phyloP scores from a whole-genome alignment of 2,888 invertebrate species.

The Leuctra nigra region DNA sequence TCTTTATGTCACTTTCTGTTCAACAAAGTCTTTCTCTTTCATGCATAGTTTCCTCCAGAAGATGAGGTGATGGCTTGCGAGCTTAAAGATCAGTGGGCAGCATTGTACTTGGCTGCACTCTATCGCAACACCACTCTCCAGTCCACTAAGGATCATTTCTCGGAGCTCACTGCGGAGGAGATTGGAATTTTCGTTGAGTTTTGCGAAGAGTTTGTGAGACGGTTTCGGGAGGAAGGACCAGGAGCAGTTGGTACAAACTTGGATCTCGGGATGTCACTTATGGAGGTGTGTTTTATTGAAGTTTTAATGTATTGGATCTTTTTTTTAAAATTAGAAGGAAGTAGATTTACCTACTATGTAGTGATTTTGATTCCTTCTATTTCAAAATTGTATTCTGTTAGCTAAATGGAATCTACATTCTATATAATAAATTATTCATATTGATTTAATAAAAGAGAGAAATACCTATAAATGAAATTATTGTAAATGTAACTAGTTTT shows the following conservation, averaged over 20 bases:
- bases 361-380: too few relatives aligned
- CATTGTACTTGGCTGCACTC: conserved; percentile 58
- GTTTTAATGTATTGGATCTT: too few relatives aligned
- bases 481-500: too few relatives aligned
- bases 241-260: conserved; percentile 71
- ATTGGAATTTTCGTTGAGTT: conserved; percentile 58
- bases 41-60: conserved; percentile 44
- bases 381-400: too few relatives aligned
- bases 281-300: conserved; percentile 50
- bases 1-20: too few relatives aligned
- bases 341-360: too few relatives aligned
- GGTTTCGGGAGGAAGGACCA: conserved; percentile 71
- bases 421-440: too few relatives aligned
- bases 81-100: conserved; percentile 62
- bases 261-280: conserved; percentile 60
- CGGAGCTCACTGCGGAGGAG: conserved; percentile 68
- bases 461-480: too few relatives aligned
- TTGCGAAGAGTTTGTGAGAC: conserved; percentile 60
- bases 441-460: too few relatives aligned
- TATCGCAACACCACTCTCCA: conserved; percentile 63
- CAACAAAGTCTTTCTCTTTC: too few relatives aligned
- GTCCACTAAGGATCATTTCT: conserved; percentile 80
- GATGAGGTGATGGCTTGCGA: conserved; percentile 51
- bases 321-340: too few relatives aligned
- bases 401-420: too few relatives aligned